Percentiles rank a stretch among this genome's conserved stretches.
These are phyloP conservation scores for Megalops atlanticus DNA, from an alignment of 2,113 vertebrate genomes.

Conservation along the genomic window DNA sequence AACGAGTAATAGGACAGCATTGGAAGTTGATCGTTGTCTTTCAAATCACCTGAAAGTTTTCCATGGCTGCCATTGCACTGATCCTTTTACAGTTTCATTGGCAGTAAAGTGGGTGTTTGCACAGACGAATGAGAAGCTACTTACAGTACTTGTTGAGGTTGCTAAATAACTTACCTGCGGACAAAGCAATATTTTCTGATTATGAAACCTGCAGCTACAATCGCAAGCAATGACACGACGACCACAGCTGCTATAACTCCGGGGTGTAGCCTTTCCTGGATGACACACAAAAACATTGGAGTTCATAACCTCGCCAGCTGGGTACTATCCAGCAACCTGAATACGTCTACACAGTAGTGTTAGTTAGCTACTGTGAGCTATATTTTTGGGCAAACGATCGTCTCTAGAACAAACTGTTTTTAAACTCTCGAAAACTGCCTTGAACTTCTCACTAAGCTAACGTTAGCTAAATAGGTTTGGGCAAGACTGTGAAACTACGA, in stretches of 20 bases:
- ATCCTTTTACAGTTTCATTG: too few species aligned
- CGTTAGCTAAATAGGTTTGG: too few species aligned
- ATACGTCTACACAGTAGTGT: not conserved
- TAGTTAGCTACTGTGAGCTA: not conserved
- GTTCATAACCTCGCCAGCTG: too few species aligned
- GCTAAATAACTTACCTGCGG: constrained; percentile 60
- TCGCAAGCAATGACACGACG: constrained; percentile 52
- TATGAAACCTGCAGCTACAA: constrained; percentile 61
- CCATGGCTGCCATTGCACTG: too few species aligned
- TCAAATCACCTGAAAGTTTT: too few species aligned
- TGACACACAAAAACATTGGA: constrained; percentile 55
- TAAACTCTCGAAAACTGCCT: not conserved
- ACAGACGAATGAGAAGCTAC: too few species aligned
- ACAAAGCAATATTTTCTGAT: constrained; percentile 69
- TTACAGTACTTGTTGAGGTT: not conserved
- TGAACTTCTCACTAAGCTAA: not conserved
- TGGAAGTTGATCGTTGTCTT: too few species aligned
- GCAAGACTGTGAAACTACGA: not conserved
- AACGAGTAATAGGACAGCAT: too few species aligned
- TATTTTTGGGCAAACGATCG: not conserved
- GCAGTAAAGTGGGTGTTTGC: too few species aligned
- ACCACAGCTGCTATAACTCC: constrained; percentile 66
- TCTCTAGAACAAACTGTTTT: not conserved
- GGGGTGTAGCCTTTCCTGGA: constrained; percentile 59
- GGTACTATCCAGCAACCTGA: not conserved